These are phyloP conservation scores for Pasiphila rectangulata DNA, from an alignment of 2,888 invertebrate genomes.

Conservation along the genomic window DNA sequence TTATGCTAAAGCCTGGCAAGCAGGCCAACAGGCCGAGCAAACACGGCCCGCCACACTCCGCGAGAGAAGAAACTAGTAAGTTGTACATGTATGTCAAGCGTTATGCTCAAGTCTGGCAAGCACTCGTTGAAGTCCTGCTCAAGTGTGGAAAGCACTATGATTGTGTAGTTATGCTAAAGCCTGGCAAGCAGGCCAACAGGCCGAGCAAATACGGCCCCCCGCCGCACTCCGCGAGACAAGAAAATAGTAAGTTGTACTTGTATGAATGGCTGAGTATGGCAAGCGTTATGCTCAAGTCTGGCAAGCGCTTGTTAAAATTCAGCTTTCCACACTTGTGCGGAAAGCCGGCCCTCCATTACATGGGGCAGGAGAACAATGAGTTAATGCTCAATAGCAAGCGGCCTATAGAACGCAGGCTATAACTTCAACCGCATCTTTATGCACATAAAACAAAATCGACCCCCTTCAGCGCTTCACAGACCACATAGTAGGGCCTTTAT, in stretches of 20 bases:
- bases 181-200: conserved; percentile 83
- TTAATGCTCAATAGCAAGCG: too few species aligned
- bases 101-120: neutral
- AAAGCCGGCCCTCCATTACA: too few species aligned
- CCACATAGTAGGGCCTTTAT: too few species aligned
- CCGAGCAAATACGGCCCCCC: conserved; percentile 83
- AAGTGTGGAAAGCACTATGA: neutral
- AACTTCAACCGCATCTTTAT: too few species aligned
- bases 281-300: too few species aligned
- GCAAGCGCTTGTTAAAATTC: too few species aligned
- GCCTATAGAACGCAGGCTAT: too few species aligned
- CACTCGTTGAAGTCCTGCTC: neutral
- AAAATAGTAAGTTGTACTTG: conserved; percentile 62
- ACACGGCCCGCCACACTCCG: conserved; percentile 74
- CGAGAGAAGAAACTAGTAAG: conserved; percentile 32
- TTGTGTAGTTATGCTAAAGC: conserved; percentile 45
- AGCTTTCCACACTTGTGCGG: too few species aligned
- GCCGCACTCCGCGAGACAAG: conserved; percentile 53
- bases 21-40: conserved; percentile 86
- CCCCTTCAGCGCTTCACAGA: too few species aligned
- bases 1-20: conserved; percentile 66
- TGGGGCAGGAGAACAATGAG: too few species aligned
- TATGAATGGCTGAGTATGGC: too few species aligned
- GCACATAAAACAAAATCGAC: too few species aligned
- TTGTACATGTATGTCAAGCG: neutral